phyloP scores from a whole-genome alignment of 2,888 invertebrate species.

The Pycnomerus fuliginosus region DNA sequence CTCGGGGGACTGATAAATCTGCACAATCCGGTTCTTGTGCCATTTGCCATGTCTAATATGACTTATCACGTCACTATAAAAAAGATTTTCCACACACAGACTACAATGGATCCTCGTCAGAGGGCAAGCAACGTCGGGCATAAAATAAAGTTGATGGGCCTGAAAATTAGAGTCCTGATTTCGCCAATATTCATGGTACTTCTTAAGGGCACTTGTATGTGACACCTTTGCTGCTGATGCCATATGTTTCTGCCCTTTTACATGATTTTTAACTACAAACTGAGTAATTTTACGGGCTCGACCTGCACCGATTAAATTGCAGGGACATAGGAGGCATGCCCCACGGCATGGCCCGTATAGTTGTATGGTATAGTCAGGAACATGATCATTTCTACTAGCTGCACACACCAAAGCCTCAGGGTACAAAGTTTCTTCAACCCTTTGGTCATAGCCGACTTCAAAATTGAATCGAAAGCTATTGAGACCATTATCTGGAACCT shows the following conservation, averaged over 20 bases:
- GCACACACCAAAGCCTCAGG: slow-evolving; percentile 30
- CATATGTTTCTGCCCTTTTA: slow-evolving; percentile 36
- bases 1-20: too few relatives aligned
- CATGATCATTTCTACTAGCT: slow-evolving; percentile 31
- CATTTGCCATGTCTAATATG: too few relatives aligned
- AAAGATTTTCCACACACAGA: too few relatives aligned
- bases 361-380: slow-evolving; percentile 32
- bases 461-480: slow-evolving; percentile 35
- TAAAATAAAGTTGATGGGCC: slow-evolving; percentile 42
- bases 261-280: slow-evolving; percentile 32
- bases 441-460: slow-evolving; percentile 27
- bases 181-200: slow-evolving; percentile 39
- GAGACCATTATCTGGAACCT: slow-evolving; percentile 9
- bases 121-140: slow-evolving; percentile 20
- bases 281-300: slow-evolving; percentile 22
- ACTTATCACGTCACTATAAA: too few relatives aligned
- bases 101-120: too few relatives aligned
- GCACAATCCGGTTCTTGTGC: too few relatives aligned
- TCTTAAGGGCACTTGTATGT: slow-evolving; percentile 22
- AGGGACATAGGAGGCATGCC: slow-evolving; percentile 38
- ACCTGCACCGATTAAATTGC: slow-evolving; percentile 28
- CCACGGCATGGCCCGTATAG: slow-evolving; percentile 27
- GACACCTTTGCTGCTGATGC: slow-evolving; percentile 15
- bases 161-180: slow-evolving; percentile 36
- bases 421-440: slow-evolving; percentile 31